Conservation (phyloP, 2,888 invertebrate species). For the Sphaerophoria taeniata region DNA sequence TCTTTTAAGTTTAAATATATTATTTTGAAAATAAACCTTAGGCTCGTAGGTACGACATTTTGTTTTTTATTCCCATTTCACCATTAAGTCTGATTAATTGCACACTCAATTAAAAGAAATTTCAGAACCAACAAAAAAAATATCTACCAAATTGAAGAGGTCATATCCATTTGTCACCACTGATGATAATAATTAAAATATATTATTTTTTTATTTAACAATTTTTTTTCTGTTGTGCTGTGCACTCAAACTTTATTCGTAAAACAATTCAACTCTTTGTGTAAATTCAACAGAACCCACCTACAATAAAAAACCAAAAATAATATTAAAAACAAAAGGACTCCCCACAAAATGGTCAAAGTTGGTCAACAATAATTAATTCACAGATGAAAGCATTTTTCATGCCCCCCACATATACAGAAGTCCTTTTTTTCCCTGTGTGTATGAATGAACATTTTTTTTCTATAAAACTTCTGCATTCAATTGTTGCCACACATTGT, state of each 20-base stretch:
- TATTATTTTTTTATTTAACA: slow-evolving; percentile 47
- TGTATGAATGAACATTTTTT: slow-evolving; percentile 6
- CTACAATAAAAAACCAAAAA: slow-evolving; percentile 7
- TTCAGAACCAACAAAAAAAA: slow-evolving; percentile 18
- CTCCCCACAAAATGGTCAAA: slow-evolving; percentile 68
- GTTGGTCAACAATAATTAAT: slow-evolving; percentile 75
- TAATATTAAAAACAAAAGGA: slow-evolving; percentile 56
- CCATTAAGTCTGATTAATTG: slow-evolving; percentile 71
- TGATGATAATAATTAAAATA: slow-evolving; percentile 75
- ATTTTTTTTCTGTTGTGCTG: slow-evolving; percentile 20
- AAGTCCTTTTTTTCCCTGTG: slow-evolving; percentile 2
- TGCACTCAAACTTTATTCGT: neutral
- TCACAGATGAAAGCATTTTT: slow-evolving; percentile 74
- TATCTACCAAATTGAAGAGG: slow-evolving; percentile 52
- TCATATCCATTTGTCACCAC: slow-evolving; percentile 72
- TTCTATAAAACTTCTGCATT: slow-evolving; percentile 56
- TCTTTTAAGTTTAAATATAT: slow-evolving; percentile 9
- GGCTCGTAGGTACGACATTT: slow-evolving; percentile 28
- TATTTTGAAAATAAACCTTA: neutral
- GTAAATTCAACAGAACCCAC: slow-evolving; percentile 13
- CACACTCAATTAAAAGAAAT: slow-evolving; percentile 62
- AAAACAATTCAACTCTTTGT: slow-evolving; percentile 41
- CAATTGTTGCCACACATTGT: slow-evolving; percentile 74
- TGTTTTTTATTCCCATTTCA: slow-evolving; percentile 6
- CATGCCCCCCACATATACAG: slow-evolving; percentile 68